Base-by-base conservation (phyloP, 2,888 invertebrate species). In the Rhorus exstirpatorius region DNA sequence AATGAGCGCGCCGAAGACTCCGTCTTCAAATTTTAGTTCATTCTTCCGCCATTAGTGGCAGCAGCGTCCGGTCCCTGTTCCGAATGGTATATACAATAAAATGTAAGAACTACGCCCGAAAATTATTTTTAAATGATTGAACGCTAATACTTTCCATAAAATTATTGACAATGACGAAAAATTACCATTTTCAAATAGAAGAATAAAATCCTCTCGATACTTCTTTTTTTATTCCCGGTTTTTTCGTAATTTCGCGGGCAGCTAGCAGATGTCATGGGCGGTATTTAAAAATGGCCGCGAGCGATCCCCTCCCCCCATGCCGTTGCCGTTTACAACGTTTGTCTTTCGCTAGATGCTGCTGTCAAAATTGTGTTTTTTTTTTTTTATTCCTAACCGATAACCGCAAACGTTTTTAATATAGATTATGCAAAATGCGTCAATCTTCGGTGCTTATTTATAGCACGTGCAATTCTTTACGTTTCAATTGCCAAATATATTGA, bases 391-490 rank as follows among this genome's bases (percentile, higher is more conserved):
- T 63, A 76, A 85, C 84, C 81, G 72, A 75, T 51, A 65, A 61
- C 26, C 49, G 58, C 63, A 82, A 26, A 68, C 51, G 46, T n/a
- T n/a, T n/a, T 78, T 78, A 44, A 76, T 79, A 75, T 82, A 82
- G 74, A 65, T 61, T 38, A 53, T 77, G 68, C 78, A 82, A 85
- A 82, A 88, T 87, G 79, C 90, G 88, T 88, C 89, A 87, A 90
- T 86, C 85, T 83, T 86, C 84, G 84, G 79, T 79, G 82, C 85
- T 85, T 90, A 90, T 89, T 90, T 87, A 89, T 90, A 90, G 86
- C 21, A 19, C 55, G 46, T 26, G 65, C 70, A 53, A 84, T 83
- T 84, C 79, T 84, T 86, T 84, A 82, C 75, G 44, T 84, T 79
- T 77, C 81, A 46, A 81, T 77, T 89, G 88, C 89, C 89, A 89